Evolutionary conservation across 2,888 invertebrate genomes (phyloP), one percentile per base, ranked within the genome.

Genomic region (Campaea margaritaria): DNA sequence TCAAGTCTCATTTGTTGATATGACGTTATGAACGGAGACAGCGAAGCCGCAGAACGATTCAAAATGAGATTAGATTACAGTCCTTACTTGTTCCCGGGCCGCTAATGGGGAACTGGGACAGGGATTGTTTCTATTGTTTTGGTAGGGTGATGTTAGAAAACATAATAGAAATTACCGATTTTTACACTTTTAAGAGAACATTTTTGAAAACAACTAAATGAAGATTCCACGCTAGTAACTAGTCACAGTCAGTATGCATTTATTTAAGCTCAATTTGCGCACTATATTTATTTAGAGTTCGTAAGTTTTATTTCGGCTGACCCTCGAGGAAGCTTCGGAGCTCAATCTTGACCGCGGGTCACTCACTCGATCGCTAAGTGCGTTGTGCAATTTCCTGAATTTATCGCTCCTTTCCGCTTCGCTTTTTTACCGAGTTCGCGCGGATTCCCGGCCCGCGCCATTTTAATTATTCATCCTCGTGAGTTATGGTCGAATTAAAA

Each of bases 401-500:
- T 89, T 90, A 91, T 90, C 79, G 86, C 73, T 73, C 75, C 75
- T 65, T 51, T 58, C 41, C 79, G 78, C 78, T 74, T 70, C 75
- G 77, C 60, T 88, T 91, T 91, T 90, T 91, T 87, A 82, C 87
- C 83, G 82, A 72, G 79, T 81, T 81, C 79, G 82, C 86, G 86
- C 86, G 81, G 81, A 83, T 83, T 85, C 85, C 86, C 84, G 83
- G 77, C 77, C 78, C 83, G 82, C 87, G 87, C 86, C 87, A 82
- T 86, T 91, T 93, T 93, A 93, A 93, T 93, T 93, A 93, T 93
- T 93, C 93, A 93, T 90, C 83, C 83, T 79, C 83, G 83, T 93
- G 92, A 93, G 93, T 93, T 93, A 93, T 93, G 92, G 91, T 87
- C 90, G 91, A 93, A 93, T 93, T 93, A 93, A 93, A 93, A 93